Conservation (phyloP, 1,140 invertebrate species). For the Drosophila pruinosa region DNA sequence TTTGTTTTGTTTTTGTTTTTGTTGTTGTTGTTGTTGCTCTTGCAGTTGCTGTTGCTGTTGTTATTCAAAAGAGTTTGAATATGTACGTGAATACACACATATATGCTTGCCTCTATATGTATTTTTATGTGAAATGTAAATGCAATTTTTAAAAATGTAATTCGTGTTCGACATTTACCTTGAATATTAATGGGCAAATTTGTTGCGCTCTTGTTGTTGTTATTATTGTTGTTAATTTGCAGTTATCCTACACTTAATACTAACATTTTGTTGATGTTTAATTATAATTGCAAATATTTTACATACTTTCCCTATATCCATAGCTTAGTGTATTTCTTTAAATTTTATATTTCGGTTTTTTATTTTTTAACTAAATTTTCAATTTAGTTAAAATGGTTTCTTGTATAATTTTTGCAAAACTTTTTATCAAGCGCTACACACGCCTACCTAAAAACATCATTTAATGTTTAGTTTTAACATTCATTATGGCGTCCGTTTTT, state of each 20-base stretch:
- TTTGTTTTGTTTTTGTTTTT: conserved; percentile 3
- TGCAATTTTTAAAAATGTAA: conserved; percentile 63
- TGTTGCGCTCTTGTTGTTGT: conserved; percentile 10
- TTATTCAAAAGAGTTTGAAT: conserved; percentile 61
- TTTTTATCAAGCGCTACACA: conserved; percentile 55
- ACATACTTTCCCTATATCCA: conserved; percentile 53
- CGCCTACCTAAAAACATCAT: conserved; percentile 60
- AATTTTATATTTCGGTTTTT: conserved; percentile 38
- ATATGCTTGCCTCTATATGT: conserved; percentile 42
- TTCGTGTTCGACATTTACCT: conserved; percentile 58
- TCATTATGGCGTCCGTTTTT: conserved; percentile 44
- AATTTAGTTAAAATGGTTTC: conserved; percentile 74
- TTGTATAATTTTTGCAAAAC: conserved; percentile 50
- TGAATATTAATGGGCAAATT: conserved; percentile 67
- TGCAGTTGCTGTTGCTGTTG: conserved; percentile 18
- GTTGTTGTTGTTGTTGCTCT: conserved; percentile 37
- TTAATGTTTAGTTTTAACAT: conserved; percentile 39
- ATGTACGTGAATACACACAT: conserved; percentile 56
- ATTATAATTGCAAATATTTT: conserved; percentile 71
- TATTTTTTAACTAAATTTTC: conserved; percentile 71
- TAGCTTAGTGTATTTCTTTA: conserved; percentile 33
- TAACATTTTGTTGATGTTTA: conserved; percentile 42
- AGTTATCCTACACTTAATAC: conserved; percentile 58
- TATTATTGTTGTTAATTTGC: conserved; percentile 51
- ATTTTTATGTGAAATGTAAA: conserved; percentile 72